Evolutionary conservation across 2,113 vertebrate species (phyloP).

Genomic region (rabbit (Oryctolagus cuniculus)): mOryCun1.1 NC_091432.1:119355501-119356000

Average conservation of each 20-base stretch:
- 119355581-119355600: not conserved
- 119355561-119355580: not conserved
- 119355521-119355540: not conserved
- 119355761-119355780: conserved; percentile 30
- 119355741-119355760: conserved; percentile 17
- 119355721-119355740: conserved; percentile 22
- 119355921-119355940: accelerated
- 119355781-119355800: not conserved
- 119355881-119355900: not conserved
- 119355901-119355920: not conserved
- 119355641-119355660: conserved; percentile 32
- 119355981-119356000: accelerated
- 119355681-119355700: conserved; percentile 35
- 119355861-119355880: not conserved
- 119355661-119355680: conserved; percentile 50
- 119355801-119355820: not conserved
- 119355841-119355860: not conserved
- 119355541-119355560: not conserved
- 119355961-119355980: not conserved
- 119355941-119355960: not conserved
- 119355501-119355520: not conserved
- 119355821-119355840: conserved; percentile 60
- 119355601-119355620: conserved; percentile 22
- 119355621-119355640: not conserved
- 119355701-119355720: not conserved